Evolutionary conservation across 2,888 invertebrate species (phyloP).

Genomic region (Atrina japonica): DNA sequence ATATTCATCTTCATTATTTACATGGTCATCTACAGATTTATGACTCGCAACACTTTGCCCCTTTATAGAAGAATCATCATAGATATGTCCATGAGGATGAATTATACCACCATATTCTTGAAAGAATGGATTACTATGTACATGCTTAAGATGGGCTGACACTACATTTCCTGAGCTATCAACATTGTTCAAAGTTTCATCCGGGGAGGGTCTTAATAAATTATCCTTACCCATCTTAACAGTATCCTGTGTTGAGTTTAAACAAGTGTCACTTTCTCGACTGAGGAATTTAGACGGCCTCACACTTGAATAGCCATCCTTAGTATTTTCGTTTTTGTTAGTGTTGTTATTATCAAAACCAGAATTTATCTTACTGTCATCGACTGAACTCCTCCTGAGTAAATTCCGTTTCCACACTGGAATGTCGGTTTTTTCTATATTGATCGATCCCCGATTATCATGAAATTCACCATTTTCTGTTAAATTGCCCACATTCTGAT

Average conservation of each 20-base stretch:
- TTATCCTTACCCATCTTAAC: constrained; percentile 24
- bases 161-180: constrained; percentile 21
- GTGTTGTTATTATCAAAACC: background rate
- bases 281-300: background rate
- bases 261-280: too few relatives aligned
- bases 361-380: background rate
- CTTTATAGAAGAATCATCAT: constrained; percentile 16
- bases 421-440: constrained; percentile 26
- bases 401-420: constrained; percentile 21
- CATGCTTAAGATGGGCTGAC: constrained; percentile 50
- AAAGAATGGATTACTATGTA: constrained; percentile 57
- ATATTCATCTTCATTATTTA: constrained; percentile 67
- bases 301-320: background rate
- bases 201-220: constrained; percentile 18
- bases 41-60: background rate
- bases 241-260: constrained; percentile 12
- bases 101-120: constrained; percentile 41
- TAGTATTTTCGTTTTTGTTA: background rate
- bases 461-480: constrained; percentile 5
- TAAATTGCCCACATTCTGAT: constrained; percentile 1
- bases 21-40: constrained; percentile 33
- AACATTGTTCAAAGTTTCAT: background rate
- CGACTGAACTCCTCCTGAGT: background rate
- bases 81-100: constrained; percentile 39
- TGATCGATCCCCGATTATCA: constrained; percentile 4